Evolutionary conservation across 2,797 vertebrate genomes (phyloP).

Genomic region (Antennarius maculatus): DNA sequence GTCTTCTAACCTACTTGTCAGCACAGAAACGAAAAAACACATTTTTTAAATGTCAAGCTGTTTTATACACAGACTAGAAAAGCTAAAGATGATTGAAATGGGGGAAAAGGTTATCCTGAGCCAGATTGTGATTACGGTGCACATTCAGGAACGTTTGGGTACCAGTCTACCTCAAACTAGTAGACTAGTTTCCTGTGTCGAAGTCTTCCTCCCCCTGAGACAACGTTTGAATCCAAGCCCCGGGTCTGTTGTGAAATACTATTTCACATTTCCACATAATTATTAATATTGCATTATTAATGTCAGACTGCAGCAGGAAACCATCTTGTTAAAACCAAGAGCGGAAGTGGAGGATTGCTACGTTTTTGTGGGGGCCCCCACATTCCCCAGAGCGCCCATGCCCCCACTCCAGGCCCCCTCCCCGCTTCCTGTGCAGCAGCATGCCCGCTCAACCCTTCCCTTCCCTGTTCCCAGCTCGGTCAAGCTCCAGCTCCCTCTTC

Average conservation of each 20-base stretch:
- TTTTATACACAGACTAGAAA: too few relatives aligned
- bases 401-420: constrained; percentile 15
- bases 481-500: constrained; percentile 54
- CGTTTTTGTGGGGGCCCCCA: constrained; percentile 67
- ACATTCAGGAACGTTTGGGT: too few relatives aligned
- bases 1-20: too few relatives aligned
- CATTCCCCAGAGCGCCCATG: constrained; percentile 62
- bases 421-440: constrained; percentile 66
- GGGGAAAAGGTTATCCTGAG: too few relatives aligned
- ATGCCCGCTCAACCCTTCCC: constrained; percentile 45
- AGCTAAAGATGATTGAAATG: too few relatives aligned
- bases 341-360: constrained; percentile 63
- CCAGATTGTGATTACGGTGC: too few relatives aligned
- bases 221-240: constrained; percentile 14
- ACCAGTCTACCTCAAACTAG: constrained; percentile 7
- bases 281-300: constrained; percentile 36
- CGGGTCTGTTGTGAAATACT: constrained; percentile 26
- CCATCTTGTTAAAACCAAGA: constrained; percentile 42
- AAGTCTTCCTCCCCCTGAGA: constrained; percentile 10
- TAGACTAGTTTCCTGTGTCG: constrained; percentile 32
- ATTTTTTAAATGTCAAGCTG: too few relatives aligned
- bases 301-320: constrained; percentile 24
- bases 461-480: constrained; percentile 44
- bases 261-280: constrained; percentile 14
- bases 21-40: too few relatives aligned